These are phyloP conservation scores for Marasmarcha lunaedactyla DNA, from an alignment of 2,888 invertebrate genomes.

Conservation along the genomic window DNA sequence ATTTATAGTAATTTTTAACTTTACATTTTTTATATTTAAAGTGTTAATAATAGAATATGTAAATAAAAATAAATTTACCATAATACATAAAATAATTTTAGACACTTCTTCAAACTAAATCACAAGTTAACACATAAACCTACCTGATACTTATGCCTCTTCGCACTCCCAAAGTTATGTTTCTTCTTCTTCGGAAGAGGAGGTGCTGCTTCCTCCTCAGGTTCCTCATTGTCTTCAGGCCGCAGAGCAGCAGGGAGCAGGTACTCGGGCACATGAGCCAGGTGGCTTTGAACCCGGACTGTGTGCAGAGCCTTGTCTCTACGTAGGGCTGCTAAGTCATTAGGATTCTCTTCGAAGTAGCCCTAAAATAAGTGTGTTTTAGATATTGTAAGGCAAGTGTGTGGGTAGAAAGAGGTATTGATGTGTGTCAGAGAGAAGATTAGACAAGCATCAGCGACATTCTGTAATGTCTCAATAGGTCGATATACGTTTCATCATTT, in stretches of 20 bases:
- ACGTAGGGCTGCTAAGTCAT: constrained; percentile 85
- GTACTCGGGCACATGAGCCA: constrained; percentile 94
- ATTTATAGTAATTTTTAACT: no score
- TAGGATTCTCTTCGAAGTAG: constrained; percentile 93
- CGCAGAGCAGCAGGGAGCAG: constrained; percentile 84
- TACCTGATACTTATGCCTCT: constrained; percentile 57
- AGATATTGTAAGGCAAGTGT: background rate
- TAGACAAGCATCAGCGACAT: constrained; percentile 51
- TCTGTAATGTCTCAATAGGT: constrained; percentile 16
- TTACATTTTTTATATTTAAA: no score
- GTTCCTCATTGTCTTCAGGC: constrained; percentile 66
- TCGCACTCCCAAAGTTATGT: constrained; percentile 42
- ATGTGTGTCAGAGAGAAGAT: constrained; percentile 57
- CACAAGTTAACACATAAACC: no score
- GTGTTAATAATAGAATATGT: no score
- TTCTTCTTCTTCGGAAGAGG: constrained; percentile 39
- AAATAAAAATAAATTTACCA: no score
- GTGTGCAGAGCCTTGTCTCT: constrained; percentile 90
- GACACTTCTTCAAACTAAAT: no score
- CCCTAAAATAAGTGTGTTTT: constrained; percentile 53
- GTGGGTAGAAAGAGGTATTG: background rate
- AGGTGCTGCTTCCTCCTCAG: constrained; percentile 18
- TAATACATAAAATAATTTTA: no score
- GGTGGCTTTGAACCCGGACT: constrained; percentile 84
- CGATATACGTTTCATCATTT: constrained; percentile 1